A percentile compares a stretch with the other conserved stretches of the same genome.
Evolutionary conservation across 2,113 vertebrate genomes (phyloP).

Genomic region (Pterocles gutturalis): DNA sequence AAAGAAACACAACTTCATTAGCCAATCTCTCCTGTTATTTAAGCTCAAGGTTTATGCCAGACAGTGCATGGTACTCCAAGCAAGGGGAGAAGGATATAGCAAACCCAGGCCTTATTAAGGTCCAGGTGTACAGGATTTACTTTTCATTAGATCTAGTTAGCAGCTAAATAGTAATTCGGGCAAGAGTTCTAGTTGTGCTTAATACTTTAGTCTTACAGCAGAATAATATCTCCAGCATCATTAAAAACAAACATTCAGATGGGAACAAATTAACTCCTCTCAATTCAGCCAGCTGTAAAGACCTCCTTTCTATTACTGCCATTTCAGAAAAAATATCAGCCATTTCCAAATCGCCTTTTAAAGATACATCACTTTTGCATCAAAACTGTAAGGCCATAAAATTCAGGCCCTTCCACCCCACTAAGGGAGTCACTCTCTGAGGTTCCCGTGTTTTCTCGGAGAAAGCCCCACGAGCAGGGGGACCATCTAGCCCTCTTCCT

Average conservation of each 20-base stretch:
- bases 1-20: background rate
- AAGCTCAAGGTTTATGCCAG: slow-evolving; percentile 17
- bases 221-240: slow-evolving; percentile 24
- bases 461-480: background rate
- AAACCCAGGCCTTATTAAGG: slow-evolving; percentile 17
- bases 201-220: slow-evolving; percentile 19
- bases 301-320: background rate
- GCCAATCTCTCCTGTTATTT: background rate
- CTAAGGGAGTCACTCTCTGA: fast-evolving
- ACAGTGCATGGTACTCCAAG: background rate
- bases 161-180: slow-evolving; percentile 23
- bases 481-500: background rate
- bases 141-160: slow-evolving; percentile 54
- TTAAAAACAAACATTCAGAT: slow-evolving; percentile 52
- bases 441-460: background rate
- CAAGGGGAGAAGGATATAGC: background rate
- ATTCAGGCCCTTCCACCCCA: background rate
- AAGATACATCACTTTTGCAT: background rate
- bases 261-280: slow-evolving; percentile 33
- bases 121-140: background rate
- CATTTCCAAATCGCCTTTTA: background rate
- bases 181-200: background rate
- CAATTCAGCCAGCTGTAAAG: slow-evolving; percentile 15
- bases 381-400: background rate
- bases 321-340: background rate